A percentile compares a stretch with the other conserved stretches of the same genome.
Evolutionary conservation across 1,140 invertebrate genomes (phyloP).

Genomic region (Neodiprion virginianus): DNA sequence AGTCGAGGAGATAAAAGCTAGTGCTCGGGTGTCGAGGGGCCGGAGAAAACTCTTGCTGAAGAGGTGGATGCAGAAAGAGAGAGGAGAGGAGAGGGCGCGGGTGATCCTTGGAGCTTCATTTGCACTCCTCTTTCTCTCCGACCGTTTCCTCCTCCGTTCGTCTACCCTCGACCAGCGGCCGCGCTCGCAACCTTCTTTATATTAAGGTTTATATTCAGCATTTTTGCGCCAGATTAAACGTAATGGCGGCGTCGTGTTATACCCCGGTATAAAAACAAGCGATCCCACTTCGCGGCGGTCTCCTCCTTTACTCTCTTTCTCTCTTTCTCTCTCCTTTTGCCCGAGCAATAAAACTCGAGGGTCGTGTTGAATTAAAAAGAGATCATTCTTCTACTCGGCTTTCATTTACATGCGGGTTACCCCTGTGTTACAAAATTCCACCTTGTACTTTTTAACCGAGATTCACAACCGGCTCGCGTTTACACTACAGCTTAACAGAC

Average conservation of each 20-base stretch:
- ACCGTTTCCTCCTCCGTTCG: neutral
- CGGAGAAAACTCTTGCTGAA: neutral
- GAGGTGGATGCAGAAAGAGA: neutral
- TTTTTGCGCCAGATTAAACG: constrained; percentile 18
- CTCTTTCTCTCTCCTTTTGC: neutral
- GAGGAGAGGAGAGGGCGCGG: neutral
- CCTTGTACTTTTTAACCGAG: neutral
- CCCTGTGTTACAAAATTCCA: too few relatives aligned
- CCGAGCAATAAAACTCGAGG: neutral
- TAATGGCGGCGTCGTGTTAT: constrained; percentile 10
- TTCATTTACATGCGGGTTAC: neutral
- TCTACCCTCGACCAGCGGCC: neutral
- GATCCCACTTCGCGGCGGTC: neutral
- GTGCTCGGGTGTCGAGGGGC: neutral
- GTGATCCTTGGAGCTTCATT: constrained; percentile 15
- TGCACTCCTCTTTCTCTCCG: neutral
- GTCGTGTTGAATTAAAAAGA: neutral
- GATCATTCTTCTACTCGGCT: neutral
- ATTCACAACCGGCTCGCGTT: neutral
- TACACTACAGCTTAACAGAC: neutral
- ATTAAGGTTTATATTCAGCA: constrained; percentile 18
- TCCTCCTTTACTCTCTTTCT: neutral
- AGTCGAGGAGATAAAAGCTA: too few relatives aligned
- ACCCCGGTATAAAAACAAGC: constrained; percentile 9
- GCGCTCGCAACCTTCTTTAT: constrained; percentile 6